Evolutionary conservation across 2,113 vertebrate genomes (phyloP).

Genomic region (Indicator indicator): DNA sequence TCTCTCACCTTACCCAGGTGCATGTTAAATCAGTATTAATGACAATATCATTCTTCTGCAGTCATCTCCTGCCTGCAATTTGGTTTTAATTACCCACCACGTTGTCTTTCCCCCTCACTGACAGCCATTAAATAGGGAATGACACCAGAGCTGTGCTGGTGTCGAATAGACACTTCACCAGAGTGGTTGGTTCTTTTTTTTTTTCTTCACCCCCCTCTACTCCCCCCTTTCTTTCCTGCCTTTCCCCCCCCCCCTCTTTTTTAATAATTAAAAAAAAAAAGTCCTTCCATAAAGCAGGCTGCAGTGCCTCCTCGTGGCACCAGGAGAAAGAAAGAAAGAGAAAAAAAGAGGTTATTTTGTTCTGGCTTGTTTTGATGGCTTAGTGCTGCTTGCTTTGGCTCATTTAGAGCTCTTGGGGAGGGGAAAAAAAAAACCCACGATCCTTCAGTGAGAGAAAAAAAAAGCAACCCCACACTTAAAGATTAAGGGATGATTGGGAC

Average conservation of each 20-base stretch:
- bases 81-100: constrained; percentile 93
- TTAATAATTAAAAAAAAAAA: constrained; percentile 32
- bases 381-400: constrained; percentile 6
- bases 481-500: constrained; percentile 4
- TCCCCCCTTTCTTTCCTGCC: background rate
- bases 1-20: constrained; percentile 88
- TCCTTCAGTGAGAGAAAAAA: background rate
- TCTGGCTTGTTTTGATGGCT: background rate
- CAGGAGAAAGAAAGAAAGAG: background rate
- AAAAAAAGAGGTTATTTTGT: background rate
- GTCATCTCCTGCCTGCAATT: constrained; percentile 95
- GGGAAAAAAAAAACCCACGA: too few relatives aligned
- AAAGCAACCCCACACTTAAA: background rate
- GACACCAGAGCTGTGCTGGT: constrained; percentile 77
- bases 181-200: constrained; percentile 25
- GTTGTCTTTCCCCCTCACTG: constrained; percentile 91
- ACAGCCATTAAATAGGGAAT: constrained; percentile 91
- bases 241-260: background rate
- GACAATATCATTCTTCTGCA: constrained; percentile 90
- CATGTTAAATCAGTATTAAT: constrained; percentile 91
- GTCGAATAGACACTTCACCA: constrained; percentile 65
- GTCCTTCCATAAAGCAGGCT: constrained; percentile 76
- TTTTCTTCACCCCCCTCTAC: background rate
- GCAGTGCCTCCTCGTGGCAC: constrained; percentile 83
- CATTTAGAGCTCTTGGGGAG: background rate